These are phyloP conservation scores for Tragelaphus strepsiceros DNA, from an alignment of 2,113 vertebrate genomes.

Conservation along the genomic window DNA sequence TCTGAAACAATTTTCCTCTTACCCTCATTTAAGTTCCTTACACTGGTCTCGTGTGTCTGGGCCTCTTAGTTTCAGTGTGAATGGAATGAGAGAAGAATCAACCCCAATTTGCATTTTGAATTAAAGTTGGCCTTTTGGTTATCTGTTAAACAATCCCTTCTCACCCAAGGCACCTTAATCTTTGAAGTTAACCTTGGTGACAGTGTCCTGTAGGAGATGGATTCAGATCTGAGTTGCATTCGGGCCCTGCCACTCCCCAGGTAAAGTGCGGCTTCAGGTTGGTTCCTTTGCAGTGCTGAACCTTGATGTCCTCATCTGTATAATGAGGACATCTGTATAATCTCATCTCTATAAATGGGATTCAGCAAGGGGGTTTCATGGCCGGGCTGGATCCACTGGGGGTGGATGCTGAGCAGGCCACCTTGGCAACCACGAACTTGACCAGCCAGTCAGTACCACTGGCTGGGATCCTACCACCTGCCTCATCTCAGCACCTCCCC, in stretches of 20 bases:
- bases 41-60: not conserved
- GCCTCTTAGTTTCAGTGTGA: not conserved
- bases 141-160: not conserved
- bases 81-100: not conserved
- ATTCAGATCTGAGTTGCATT: not conserved
- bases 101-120: not conserved
- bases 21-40: not conserved
- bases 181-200: not conserved
- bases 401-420: fast-evolving
- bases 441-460: fast-evolving
- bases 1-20: not conserved
- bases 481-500: too few relatives aligned
- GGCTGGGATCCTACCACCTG: not conserved
- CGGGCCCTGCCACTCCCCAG: not conserved
- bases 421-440: not conserved
- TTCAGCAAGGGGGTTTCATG: not conserved
- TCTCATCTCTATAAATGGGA: not conserved
- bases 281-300: not conserved
- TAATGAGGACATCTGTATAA: not conserved
- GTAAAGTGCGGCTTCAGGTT: not conserved
- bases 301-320: not conserved
- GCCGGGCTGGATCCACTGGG: not conserved
- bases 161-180: not conserved
- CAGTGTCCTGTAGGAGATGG: not conserved
- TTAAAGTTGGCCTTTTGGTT: not conserved